Conservation (phyloP, 35 echinoderm and acorn worm species). For the Strongylocentrotus purpuratus region DNA sequence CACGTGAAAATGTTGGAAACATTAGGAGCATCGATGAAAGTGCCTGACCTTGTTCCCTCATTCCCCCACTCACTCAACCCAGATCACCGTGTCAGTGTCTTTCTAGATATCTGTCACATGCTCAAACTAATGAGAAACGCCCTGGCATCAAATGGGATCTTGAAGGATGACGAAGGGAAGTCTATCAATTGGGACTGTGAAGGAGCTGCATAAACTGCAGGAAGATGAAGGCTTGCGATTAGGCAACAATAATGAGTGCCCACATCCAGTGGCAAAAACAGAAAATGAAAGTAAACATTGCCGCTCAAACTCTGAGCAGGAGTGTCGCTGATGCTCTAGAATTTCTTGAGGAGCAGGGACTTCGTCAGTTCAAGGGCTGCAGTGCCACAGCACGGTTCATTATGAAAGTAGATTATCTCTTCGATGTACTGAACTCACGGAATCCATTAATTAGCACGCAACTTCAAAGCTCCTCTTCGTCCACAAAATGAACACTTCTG, state of each 20-base stretch:
- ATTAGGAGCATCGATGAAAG: too few relatives aligned
- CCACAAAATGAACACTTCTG: conserved; percentile 17
- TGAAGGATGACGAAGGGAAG: not conserved
- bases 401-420: conserved; percentile 55
- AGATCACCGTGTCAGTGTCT: not conserved
- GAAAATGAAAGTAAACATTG: too few relatives aligned
- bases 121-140: not conserved
- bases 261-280: too few relatives aligned
- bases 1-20: too few relatives aligned
- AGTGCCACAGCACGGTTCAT: conserved; percentile 65
- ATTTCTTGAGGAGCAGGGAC: too few relatives aligned
- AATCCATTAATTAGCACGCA: conserved; percentile 64
- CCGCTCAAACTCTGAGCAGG: too few relatives aligned
- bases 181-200: conserved; percentile 36
- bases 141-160: conserved; percentile 47
- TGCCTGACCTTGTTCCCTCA: too few relatives aligned
- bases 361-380: too few relatives aligned
- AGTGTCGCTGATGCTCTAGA: too few relatives aligned
- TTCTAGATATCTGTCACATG: too few relatives aligned
- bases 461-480: conserved; percentile 54
- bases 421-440: conserved; percentile 74
- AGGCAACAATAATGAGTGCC: conserved; percentile 56
- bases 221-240: conserved; percentile 55
- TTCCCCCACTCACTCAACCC: too few relatives aligned
- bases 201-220: conserved; percentile 58